These are phyloP conservation scores for Tragulus kanchil DNA, from an alignment of 2,113 vertebrate species.

Conservation along the genomic window DNA sequence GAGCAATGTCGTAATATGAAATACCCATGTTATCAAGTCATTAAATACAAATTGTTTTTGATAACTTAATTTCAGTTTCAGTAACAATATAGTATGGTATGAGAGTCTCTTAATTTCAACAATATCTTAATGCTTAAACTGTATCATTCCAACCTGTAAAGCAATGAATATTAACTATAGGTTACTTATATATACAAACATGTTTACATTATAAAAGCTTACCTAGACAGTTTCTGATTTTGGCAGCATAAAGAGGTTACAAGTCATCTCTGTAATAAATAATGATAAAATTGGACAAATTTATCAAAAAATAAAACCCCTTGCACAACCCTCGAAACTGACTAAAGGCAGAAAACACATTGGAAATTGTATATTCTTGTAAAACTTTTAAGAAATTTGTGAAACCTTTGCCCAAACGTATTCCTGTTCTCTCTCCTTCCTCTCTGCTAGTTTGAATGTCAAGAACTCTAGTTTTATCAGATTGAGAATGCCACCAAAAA, in stretches of 20 bases:
- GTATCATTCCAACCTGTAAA: background rate
- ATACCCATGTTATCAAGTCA: background rate
- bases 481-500: background rate
- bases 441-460: background rate
- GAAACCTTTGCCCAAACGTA: background rate
- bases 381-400: background rate
- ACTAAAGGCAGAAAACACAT: background rate
- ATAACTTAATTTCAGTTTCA: constrained; percentile 10
- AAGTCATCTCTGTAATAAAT: constrained; percentile 13
- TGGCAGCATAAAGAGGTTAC: background rate
- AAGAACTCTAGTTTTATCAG: background rate
- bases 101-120: constrained; percentile 24
- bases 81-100: background rate
- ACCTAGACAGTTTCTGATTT: background rate
- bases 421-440: background rate
- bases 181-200: background rate
- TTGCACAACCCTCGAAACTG: background rate
- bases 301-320: background rate
- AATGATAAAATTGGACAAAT: background rate
- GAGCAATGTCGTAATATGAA: background rate
- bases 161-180: background rate
- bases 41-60: constrained; percentile 4
- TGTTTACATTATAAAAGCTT: constrained; percentile 23
- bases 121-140: background rate
- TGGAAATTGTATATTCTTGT: background rate